A percentile compares a stretch with the other conserved stretches of the same genome.
These are phyloP conservation scores for Chiridota heheva DNA, from an alignment of 35 echinoderm and acorn worm genomes.

Conservation along the genomic window DNA sequence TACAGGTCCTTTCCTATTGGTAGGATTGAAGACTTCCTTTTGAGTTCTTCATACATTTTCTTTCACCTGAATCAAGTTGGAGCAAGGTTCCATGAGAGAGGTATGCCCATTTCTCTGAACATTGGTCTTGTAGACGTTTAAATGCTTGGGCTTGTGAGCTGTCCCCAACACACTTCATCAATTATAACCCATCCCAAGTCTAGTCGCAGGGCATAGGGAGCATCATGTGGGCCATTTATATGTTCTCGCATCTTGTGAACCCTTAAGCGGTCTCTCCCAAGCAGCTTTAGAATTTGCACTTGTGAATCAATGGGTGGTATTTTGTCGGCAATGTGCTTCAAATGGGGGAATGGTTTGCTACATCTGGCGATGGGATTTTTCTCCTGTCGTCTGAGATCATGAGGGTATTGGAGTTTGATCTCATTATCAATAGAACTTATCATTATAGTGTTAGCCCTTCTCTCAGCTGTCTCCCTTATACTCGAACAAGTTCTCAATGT, in stretches of 20 bases:
- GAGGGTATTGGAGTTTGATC: conserved; percentile 18
- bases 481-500: conserved; percentile 39
- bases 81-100: not conserved
- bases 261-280: conserved; percentile 26
- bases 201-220: conserved; percentile 42
- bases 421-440: conserved; percentile 20
- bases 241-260: conserved; percentile 24
- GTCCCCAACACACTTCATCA: conserved; percentile 32
- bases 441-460: conserved; percentile 10
- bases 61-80: conserved; percentile 10
- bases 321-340: conserved; percentile 39
- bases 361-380: conserved; percentile 58
- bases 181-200: conserved; percentile 48
- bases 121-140: conserved; percentile 1
- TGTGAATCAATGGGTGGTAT: conserved; percentile 13
- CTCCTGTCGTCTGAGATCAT: conserved; percentile 32
- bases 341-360: conserved; percentile 29
- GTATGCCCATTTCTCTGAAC: conserved; percentile 25
- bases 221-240: conserved; percentile 14
- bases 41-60: conserved; percentile 23
- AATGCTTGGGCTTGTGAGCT: not conserved
- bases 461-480: not conserved
- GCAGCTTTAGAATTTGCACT: conserved; percentile 5
- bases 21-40: not conserved
- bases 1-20: not conserved